phyloP scores from a whole-genome alignment of 2,797 vertebrate genomes.

The Phoebastria nigripes region DNA sequence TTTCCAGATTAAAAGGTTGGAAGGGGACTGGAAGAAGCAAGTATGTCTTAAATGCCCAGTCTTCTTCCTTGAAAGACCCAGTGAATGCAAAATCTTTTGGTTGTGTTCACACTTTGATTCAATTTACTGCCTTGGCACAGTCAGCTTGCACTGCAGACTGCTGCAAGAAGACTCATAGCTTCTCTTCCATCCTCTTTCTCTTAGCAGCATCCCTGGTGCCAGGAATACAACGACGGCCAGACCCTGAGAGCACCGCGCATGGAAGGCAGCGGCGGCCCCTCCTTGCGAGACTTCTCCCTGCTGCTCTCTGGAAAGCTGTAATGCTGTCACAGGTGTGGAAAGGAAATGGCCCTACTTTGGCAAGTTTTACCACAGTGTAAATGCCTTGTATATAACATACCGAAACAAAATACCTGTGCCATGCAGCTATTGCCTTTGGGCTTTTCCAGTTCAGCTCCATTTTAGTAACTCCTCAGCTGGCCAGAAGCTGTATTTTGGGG shows the following conservation, averaged over 20 bases:
- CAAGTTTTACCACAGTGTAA: neutral
- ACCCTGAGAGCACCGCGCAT: fast-evolving
- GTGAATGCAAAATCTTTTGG: neutral
- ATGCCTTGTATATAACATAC: neutral
- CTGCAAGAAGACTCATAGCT: neutral
- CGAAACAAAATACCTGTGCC: neutral
- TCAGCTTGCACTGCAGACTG: neutral
- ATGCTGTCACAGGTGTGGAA: neutral
- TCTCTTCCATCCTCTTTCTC: neutral
- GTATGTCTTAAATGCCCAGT: neutral
- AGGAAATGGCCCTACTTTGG: neutral
- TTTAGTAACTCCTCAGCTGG: neutral
- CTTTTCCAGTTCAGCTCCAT: neutral
- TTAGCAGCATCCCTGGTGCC: neutral
- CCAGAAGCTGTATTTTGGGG: neutral
- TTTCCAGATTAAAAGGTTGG: neutral
- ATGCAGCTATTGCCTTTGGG: neutral
- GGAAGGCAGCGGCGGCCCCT: neutral
- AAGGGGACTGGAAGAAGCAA: neutral
- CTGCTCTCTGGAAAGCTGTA: neutral
- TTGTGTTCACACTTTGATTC: neutral
- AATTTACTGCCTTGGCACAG: neutral
- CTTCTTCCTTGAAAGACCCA: neutral
- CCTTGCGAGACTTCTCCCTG: neutral
- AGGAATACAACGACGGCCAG: fast-evolving